These are phyloP conservation scores for Pseudotriccus pelzelni DNA, from an alignment of 2,797 vertebrate species.

Conservation along the genomic window DNA sequence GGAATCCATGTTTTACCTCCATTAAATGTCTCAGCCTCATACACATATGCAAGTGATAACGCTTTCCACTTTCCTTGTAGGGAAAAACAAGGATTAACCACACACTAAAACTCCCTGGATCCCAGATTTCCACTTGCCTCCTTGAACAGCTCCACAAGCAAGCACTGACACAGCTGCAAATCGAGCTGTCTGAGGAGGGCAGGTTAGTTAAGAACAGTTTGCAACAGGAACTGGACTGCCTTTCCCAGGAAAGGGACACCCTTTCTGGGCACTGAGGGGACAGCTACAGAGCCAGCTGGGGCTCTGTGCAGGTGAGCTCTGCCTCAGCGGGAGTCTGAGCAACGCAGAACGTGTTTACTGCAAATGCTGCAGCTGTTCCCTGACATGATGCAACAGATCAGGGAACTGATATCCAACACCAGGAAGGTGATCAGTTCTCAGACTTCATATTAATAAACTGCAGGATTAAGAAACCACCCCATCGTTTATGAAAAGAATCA, in stretches of 20 bases:
- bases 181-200: background rate
- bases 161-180: background rate
- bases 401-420: background rate
- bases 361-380: background rate
- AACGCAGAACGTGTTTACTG: background rate
- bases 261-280: background rate
- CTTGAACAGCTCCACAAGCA: background rate
- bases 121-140: background rate
- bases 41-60: rapidly evolving
- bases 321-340: background rate
- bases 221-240: background rate
- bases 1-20: background rate
- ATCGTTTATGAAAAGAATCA: background rate
- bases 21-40: background rate
- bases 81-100: background rate
- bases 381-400: rapidly evolving
- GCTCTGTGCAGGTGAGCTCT: background rate
- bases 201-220: background rate
- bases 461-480: background rate
- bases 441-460: background rate
- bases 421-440: background rate
- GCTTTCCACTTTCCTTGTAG: background rate
- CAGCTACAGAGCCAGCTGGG: background rate
- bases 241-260: background rate
- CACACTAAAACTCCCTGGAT: no score